These are phyloP conservation scores for Ophion costatus DNA, from an alignment of 2,888 invertebrate species.

Conservation along the genomic window DNA sequence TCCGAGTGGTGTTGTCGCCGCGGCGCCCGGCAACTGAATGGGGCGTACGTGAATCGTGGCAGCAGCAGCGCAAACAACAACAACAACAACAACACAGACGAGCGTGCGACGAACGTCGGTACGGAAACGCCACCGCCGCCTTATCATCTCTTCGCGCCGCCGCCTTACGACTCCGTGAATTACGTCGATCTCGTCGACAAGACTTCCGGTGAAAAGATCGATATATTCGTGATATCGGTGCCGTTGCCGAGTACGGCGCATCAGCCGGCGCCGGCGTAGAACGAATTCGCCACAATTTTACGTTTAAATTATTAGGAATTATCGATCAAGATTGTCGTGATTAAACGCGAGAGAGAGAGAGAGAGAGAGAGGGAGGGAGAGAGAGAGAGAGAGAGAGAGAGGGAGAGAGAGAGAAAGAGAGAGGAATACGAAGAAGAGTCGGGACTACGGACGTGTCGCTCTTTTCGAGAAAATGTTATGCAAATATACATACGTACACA, in stretches of 20 bases:
- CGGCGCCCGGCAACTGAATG: slow-evolving; percentile 77
- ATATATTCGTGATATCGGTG: slow-evolving; percentile 84
- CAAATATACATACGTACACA: background rate
- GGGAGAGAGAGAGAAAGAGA: slow-evolving; percentile 63
- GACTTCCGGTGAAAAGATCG: slow-evolving; percentile 79
- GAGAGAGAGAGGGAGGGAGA: slow-evolving; percentile 54
- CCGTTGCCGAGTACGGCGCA: slow-evolving; percentile 80
- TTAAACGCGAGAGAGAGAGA: background rate
- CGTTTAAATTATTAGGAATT: background rate
- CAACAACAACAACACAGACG: background rate
- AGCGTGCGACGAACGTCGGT: slow-evolving; percentile 64
- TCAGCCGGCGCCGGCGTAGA: slow-evolving; percentile 72
- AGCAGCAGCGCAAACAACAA: slow-evolving; percentile 57
- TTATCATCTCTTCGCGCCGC: slow-evolving; percentile 86
- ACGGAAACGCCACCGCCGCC: slow-evolving; percentile 85
- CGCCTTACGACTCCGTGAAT: slow-evolving; percentile 85
- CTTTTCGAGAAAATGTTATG: background rate
- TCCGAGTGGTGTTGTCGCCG: slow-evolving; percentile 86
- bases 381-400: background rate
- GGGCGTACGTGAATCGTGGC: slow-evolving; percentile 76
- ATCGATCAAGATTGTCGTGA: background rate
- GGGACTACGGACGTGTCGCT: background rate
- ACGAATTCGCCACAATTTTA: background rate
- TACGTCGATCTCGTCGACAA: slow-evolving; percentile 83
- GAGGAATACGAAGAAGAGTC: slow-evolving; percentile 61